phyloP scores from a whole-genome alignment of 2,113 vertebrate species.

The Cryptotis parvus region DNA sequence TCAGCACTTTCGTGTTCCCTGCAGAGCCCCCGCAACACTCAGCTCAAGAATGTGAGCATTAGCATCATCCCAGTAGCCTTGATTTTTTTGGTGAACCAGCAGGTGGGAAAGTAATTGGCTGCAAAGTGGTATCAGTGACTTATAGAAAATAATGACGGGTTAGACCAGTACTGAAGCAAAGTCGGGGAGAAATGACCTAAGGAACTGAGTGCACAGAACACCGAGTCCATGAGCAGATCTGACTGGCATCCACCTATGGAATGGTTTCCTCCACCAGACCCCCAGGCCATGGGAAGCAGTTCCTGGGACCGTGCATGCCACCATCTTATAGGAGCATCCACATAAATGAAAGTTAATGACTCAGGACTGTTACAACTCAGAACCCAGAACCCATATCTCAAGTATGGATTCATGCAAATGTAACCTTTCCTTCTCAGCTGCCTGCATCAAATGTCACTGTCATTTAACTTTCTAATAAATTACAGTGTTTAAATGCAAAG shows the following conservation, averaged over 20 bases:
- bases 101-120: background rate
- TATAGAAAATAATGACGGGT: background rate
- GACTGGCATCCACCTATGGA: no score
- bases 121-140: background rate
- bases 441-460: slow-evolving; percentile 79
- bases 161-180: background rate
- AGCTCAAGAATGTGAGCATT: background rate
- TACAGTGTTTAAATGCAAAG: slow-evolving; percentile 68
- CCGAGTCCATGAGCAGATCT: background rate
- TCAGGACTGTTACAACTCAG: slow-evolving; percentile 24
- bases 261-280: background rate
- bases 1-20: background rate
- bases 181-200: background rate
- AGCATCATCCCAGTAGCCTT: background rate
- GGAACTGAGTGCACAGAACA: background rate
- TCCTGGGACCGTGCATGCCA: slow-evolving; percentile 24
- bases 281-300: no score
- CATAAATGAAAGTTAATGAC: slow-evolving; percentile 56
- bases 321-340: background rate
- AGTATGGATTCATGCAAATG: slow-evolving; percentile 81
- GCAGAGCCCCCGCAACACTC: background rate
- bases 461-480: slow-evolving; percentile 81
- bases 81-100: background rate
- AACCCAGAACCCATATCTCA: slow-evolving; percentile 69
- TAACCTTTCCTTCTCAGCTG: slow-evolving; percentile 82